Evolutionary conservation across 2,113 vertebrate genomes (phyloP), one percentile per base, ranked within the genome.

Genomic region (Scytalopus superciliaris): DNA sequence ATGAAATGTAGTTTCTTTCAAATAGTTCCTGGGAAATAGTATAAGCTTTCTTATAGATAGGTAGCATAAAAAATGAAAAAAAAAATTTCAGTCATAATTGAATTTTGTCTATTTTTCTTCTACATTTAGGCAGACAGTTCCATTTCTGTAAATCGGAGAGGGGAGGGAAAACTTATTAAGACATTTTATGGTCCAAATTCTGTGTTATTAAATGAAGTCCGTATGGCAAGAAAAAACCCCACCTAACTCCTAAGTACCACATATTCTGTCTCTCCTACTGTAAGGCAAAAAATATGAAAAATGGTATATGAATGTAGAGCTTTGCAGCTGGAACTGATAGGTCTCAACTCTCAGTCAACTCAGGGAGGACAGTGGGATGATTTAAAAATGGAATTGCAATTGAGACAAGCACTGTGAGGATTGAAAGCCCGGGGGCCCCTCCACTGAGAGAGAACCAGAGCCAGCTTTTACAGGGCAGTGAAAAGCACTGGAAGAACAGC

Each of bases 1-100:
- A 69, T 80, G n/a, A 88, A 92, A 89, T 55, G 35, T 25, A 52
- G 28, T 45, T 93, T 89, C 14, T 89, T 40, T 33, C 45, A 66
- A 82, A 28, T 40, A 78, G 27, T 49, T 91, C 21, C 18, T 90
- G 55, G 53, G 39, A 73, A 79, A 76, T 4, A 37, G 19, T 27
- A 22, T 56, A 67, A 89, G 3, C 19, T 84, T 2, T 63, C 42
- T 63, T 87, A 52, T 30, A 52, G 53, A 44, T 63, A 72, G 87
- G 40, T 45, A 73, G 31, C 22, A 45, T 49, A 79, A 50, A 77
- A 68, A 78, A 27, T 63, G n/a, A 39, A 23, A 10, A 33, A 37
- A 62, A 60, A 73, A 21, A 9, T 19, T 10, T 17, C 68, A 57
- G 22, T 88, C 7, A 66, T 11, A 47, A 62, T 68, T 33, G 72